phyloP scores from a whole-genome alignment of 2,888 invertebrate genomes.

The Allophyes oxyacanthae region DNA sequence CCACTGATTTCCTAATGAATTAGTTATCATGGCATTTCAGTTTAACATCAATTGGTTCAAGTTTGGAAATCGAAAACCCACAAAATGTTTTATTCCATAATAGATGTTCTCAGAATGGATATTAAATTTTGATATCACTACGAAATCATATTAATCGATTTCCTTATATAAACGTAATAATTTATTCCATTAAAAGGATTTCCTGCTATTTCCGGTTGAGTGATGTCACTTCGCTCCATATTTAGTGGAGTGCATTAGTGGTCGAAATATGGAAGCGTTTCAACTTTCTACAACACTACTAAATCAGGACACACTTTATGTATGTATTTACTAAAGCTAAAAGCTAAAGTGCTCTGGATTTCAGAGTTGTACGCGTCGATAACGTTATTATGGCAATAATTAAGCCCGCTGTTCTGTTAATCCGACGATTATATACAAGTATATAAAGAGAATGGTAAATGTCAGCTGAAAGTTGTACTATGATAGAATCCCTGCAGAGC shows the following conservation, averaged over 20 bases:
- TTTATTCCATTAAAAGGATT: neutral
- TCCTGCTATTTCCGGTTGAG: conserved; percentile 9
- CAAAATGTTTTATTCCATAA: neutral
- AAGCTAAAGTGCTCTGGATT: neutral
- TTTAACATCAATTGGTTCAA: conserved; percentile 4
- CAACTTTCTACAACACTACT: neutral
- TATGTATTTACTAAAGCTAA: neutral
- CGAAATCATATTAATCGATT: neutral
- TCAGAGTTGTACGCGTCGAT: neutral
- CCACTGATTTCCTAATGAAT: conserved; percentile 5
- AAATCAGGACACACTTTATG: neutral
- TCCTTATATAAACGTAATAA: neutral
- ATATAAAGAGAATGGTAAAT: neutral
- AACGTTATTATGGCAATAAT: neutral
- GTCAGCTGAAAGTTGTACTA: conserved; percentile 6
- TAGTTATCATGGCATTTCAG: neutral
- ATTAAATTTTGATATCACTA: conserved; percentile 5
- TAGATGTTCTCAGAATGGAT: neutral
- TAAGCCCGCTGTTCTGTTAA: conserved; percentile 1
- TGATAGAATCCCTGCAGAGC: conserved; percentile 6
- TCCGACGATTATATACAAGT: conserved; percentile 4
- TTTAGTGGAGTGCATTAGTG: neutral
- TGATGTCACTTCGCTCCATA: conserved; percentile 1
- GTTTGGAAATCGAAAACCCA: neutral
- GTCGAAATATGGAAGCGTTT: neutral